A percentile compares a stretch with the other conserved stretches of the same genome.
Conservation (phyloP, 2,797 vertebrate species). For the Eulemur rubriventer region DNA sequence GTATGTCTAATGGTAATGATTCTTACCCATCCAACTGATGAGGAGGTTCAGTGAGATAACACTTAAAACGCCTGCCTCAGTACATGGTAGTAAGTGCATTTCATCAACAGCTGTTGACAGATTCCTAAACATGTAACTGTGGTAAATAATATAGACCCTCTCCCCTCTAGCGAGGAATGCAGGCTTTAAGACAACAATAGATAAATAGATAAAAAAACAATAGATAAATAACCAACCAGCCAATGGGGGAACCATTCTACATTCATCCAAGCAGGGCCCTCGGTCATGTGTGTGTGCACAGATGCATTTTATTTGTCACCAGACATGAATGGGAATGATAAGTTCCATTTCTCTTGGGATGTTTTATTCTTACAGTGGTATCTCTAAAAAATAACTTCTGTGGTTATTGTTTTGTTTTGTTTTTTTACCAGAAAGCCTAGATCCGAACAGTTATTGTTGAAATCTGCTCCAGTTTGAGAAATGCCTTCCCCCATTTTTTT, state of each 20-base stretch:
- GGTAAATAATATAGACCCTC: background rate
- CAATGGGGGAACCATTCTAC: background rate
- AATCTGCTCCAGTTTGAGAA: background rate
- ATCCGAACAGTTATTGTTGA: background rate
- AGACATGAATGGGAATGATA: background rate
- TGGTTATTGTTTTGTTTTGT: background rate
- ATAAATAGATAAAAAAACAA: too few species aligned
- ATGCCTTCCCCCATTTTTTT: background rate
- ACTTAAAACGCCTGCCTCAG: background rate
- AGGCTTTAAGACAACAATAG: too few species aligned
- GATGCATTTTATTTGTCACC: background rate
- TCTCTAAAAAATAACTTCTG: background rate
- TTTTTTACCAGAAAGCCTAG: too few species aligned
- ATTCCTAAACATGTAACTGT: background rate
- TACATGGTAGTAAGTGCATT: background rate
- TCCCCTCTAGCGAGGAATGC: background rate
- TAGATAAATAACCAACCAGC: background rate
- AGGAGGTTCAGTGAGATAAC: background rate
- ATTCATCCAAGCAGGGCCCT: background rate
- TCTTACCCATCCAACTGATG: background rate
- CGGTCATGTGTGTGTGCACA: background rate
- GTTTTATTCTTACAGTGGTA: background rate
- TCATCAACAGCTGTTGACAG: background rate
- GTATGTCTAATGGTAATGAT: background rate
- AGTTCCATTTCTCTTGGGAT: background rate